These are phyloP conservation scores for Nicator chloris DNA, from an alignment of 2,113 vertebrate species.

Conservation along the genomic window DNA sequence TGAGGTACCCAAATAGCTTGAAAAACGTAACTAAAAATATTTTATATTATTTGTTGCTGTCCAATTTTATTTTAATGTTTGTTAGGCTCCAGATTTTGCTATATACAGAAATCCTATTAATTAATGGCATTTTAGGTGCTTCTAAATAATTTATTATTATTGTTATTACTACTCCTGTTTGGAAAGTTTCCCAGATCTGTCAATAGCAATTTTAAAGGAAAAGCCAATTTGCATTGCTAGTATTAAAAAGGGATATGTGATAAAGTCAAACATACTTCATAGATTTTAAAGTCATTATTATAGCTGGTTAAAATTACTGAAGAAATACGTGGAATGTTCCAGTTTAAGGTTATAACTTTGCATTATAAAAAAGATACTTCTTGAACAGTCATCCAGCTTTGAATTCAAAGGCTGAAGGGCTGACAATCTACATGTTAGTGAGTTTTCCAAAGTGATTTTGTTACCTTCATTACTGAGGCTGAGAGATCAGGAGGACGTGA, in stretches of 20 bases:
- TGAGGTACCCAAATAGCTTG: background rate
- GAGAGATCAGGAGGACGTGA: background rate
- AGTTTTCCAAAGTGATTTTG: background rate
- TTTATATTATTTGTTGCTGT: background rate
- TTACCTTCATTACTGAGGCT: background rate
- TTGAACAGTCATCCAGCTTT: background rate
- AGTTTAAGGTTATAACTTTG: background rate
- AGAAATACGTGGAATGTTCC: background rate
- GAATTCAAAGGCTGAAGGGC: background rate
- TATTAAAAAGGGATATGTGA: background rate
- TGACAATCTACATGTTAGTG: background rate
- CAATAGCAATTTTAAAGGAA: background rate
- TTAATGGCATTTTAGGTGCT: background rate
- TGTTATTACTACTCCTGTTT: background rate
- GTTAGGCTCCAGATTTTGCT: background rate
- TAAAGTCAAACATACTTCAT: background rate
- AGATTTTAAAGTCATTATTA: background rate
- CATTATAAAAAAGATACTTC: background rate
- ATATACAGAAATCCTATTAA: background rate
- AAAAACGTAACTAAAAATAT: background rate
- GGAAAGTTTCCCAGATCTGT: background rate
- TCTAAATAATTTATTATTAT: background rate
- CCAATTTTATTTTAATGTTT: background rate
- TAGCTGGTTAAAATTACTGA: background rate
- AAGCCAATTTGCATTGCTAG: background rate